Evolutionary conservation across 2,888 invertebrate genomes (phyloP).

Genomic region (Beris morrisii): DNA sequence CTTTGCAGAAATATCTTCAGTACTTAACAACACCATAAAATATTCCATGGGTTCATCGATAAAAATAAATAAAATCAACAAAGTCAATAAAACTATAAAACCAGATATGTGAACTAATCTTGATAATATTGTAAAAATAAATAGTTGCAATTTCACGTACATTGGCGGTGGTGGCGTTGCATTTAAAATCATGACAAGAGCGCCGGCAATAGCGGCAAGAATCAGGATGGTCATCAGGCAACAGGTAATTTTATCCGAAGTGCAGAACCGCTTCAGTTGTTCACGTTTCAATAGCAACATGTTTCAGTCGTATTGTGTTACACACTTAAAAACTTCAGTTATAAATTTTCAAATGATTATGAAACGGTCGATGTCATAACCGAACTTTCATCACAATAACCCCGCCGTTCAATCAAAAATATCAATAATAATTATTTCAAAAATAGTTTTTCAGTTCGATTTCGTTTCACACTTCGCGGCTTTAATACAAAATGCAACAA

Average conservation of each 20-base stretch:
- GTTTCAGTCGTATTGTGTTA: too few species aligned
- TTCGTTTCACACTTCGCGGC: too few species aligned
- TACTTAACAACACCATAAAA: background rate
- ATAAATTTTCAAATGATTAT: too few species aligned
- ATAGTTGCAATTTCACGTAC: too few species aligned
- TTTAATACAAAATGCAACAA: too few species aligned
- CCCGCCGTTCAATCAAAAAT: too few species aligned
- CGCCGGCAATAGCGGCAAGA: conserved; percentile 2
- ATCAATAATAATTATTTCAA: too few species aligned
- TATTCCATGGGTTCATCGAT: background rate
- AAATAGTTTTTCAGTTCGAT: too few species aligned
- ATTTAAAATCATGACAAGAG: conserved; percentile 13
- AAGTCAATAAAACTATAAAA: background rate
- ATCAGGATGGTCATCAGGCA: conserved; percentile 20
- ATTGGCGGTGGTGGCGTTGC: background rate
- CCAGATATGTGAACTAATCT: background rate
- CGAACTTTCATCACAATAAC: too few species aligned
- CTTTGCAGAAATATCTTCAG: too few species aligned
- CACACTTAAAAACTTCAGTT: too few species aligned
- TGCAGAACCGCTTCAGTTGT: conserved; percentile 9
- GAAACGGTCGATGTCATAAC: too few species aligned
- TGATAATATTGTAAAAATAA: background rate
- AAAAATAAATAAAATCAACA: background rate
- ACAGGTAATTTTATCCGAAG: conserved; percentile 30
- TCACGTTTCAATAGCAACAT: background rate